Evolutionary conservation across 1,140 invertebrate species (phyloP), one percentile per base, ranked within the genome.

Genomic region (Panagrolaimus sp.): DNA sequence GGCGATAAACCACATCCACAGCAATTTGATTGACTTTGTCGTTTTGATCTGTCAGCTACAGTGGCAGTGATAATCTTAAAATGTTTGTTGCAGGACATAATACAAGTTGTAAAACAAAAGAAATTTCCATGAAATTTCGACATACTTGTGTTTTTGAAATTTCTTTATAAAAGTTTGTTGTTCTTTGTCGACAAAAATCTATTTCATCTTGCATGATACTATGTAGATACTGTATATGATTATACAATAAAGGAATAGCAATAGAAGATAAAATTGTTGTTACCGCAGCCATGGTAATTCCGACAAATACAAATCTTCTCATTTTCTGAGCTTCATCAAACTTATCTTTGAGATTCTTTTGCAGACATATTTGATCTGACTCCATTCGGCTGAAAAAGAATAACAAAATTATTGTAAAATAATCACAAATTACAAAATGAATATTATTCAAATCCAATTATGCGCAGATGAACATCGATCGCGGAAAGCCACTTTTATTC

Each of bases 1-100:
- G 69, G 72, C 9, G 71, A 74, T 9, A 66, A 20, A 4, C 74
- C 74, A 63, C 74, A 76, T 14, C 75, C 75, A 23, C 74, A 75
- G 53, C 74, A 76, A 16, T 66, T 16, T 1, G 51, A 13, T 7
- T 38, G 2, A 38, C 9, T n/a, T n/a, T n/a, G 51, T 2, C 1
- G 51, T 8, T 57, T 57, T 27, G 20, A 20, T 20, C n/a, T 57
- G 20, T 11, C 20, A 27, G 16, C 51, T 11, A 23, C 14, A 4
- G 51, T 57, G 51, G 31, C 31, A 2, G 31, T 38, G 31, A 38
- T 38, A 2, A 57, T 57, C 51, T 20, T 20, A 57, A 11, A 57
- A 27, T 11, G n/a, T 57, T 25, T 20, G n/a, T 27, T 13, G n/a
- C 1, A n/a, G n/a, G 51, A 20, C 51, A 25, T 5, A 57, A 57